Evolutionary conservation across 2,797 vertebrate species (phyloP).

Genomic region (Gephyroberyx darwinii): DNA sequence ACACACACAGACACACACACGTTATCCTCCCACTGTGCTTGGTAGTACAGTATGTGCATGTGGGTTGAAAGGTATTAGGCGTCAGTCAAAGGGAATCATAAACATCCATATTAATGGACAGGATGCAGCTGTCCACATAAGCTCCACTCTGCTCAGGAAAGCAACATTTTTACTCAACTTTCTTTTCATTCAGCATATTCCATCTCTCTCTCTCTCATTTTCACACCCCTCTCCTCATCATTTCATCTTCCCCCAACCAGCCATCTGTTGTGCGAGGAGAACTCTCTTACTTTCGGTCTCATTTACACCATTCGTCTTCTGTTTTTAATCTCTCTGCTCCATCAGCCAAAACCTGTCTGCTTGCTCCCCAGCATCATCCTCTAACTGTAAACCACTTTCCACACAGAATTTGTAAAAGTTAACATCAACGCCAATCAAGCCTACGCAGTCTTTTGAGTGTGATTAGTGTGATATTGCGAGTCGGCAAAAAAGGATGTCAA

Average conservation of each 20-base stretch:
- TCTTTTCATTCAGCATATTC: slow-evolving; percentile 15
- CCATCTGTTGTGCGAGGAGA: slow-evolving; percentile 48
- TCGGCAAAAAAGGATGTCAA: too few species aligned
- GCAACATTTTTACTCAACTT: not conserved
- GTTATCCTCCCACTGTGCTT: not conserved
- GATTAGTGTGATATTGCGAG: too few species aligned
- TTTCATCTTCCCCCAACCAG: slow-evolving; percentile 35
- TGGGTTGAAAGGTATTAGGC: slow-evolving; percentile 2
- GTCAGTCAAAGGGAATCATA: slow-evolving; percentile 18
- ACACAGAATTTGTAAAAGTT: too few species aligned
- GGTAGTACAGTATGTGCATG: slow-evolving; percentile 1
- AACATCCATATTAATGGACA: slow-evolving; percentile 14
- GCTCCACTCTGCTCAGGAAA: slow-evolving; percentile 3
- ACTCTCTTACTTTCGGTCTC: slow-evolving; percentile 22
- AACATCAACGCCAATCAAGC: too few species aligned
- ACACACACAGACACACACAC: not conserved
- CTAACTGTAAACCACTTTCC: slow-evolving; percentile 33
- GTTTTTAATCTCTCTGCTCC: slow-evolving; percentile 32
- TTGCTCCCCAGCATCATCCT: slow-evolving; percentile 39
- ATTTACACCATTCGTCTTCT: slow-evolving; percentile 52
- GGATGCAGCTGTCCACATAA: not conserved
- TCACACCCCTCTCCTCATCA: slow-evolving; percentile 26
- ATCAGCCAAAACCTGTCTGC: slow-evolving; percentile 38
- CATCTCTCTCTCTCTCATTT: slow-evolving; percentile 11
- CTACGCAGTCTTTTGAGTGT: too few species aligned